Percentiles rank a stretch among this genome's conserved stretches.
These are phyloP conservation scores for Dipodomys spectabilis DNA, from an alignment of 2,113 vertebrate genomes.

Conservation along the genomic window DNA sequence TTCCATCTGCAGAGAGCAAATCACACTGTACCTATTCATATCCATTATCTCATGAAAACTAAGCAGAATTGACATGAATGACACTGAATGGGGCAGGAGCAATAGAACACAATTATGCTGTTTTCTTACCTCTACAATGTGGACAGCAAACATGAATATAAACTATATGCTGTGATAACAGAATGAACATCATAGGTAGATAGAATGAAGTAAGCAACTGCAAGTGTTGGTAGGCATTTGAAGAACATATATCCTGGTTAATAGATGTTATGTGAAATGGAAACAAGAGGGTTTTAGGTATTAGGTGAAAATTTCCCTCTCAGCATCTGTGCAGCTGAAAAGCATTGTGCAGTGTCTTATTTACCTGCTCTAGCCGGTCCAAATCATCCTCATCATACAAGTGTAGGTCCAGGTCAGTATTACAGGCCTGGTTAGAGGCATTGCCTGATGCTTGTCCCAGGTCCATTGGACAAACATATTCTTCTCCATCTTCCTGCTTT, in stretches of 20 bases:
- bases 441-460: slow-evolving; percentile 92
- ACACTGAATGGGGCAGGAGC: background rate
- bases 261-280: background rate
- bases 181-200: background rate
- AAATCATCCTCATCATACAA: slow-evolving; percentile 95
- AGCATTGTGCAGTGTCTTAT: rapidly evolving
- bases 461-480: slow-evolving; percentile 99
- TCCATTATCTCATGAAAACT: background rate
- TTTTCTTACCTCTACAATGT: background rate
- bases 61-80: background rate
- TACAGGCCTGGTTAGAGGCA: slow-evolving; percentile 92
- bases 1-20: slow-evolving; percentile 92
- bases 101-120: background rate
- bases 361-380: slow-evolving; percentile 95
- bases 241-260: background rate
- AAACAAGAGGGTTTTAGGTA: no score
- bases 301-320: no score
- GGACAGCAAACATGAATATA: background rate
- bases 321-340: background rate
- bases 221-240: background rate
- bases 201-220: background rate
- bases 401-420: slow-evolving; percentile 89
- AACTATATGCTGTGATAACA: background rate
- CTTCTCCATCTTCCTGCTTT: slow-evolving; percentile 95
- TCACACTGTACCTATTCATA: rapidly evolving